Evolutionary conservation across 2,888 invertebrate species (phyloP).

Genomic region (Hyalella azteca): DNA sequence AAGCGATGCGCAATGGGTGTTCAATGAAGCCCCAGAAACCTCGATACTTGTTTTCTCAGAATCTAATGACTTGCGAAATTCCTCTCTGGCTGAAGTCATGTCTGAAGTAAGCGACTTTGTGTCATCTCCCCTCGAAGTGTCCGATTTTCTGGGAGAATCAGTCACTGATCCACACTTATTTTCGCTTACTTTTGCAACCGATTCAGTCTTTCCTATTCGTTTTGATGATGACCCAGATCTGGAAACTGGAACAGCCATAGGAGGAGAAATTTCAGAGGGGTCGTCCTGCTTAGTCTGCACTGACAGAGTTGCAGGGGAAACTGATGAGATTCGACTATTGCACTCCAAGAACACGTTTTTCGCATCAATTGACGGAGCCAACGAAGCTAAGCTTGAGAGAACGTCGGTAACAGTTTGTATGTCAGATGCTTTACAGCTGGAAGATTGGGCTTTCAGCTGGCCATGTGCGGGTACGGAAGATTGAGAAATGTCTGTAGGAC

Average conservation of each 20-base stretch:
- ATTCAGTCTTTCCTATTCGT: background rate
- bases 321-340: background rate
- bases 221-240: too few species aligned
- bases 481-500: background rate
- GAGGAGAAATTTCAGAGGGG: background rate
- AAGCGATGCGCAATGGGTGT: too few species aligned
- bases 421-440: background rate
- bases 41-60: too few species aligned
- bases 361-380: background rate
- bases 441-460: background rate
- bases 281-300: background rate
- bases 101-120: too few species aligned
- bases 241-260: background rate
- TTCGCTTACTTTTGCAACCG: background rate
- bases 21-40: too few species aligned
- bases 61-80: too few species aligned
- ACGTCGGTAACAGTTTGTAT: background rate
- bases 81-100: too few species aligned
- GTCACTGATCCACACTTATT: too few species aligned
- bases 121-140: too few species aligned
- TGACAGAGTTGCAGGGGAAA: background rate
- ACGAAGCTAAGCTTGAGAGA: constrained; percentile 10
- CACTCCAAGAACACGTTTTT: background rate
- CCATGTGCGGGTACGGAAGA: background rate
- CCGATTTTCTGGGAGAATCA: too few species aligned